A percentile compares a stretch with the other conserved stretches of the same genome.
Conservation (phyloP, 2,113 vertebrate genomes). For the Bagarius yarrelli region DNA sequence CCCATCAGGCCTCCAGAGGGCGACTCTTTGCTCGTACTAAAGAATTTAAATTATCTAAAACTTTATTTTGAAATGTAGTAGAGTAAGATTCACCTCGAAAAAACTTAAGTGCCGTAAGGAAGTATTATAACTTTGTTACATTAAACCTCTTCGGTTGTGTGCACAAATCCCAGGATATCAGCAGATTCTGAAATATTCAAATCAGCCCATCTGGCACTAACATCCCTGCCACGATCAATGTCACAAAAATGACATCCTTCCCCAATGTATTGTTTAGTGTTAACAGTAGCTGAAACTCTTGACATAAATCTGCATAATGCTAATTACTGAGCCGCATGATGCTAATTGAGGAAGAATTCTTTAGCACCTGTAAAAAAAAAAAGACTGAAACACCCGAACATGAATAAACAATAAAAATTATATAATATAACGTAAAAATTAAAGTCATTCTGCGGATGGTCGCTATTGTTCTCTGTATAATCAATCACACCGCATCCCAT, state of each 20-base stretch:
- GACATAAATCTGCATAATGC: neutral
- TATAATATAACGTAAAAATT: neutral
- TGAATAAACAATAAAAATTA: neutral
- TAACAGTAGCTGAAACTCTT: neutral
- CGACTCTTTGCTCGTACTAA: too few species aligned
- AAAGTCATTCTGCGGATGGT: too few species aligned
- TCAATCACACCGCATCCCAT: neutral
- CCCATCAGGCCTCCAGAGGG: too few species aligned
- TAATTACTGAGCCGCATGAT: neutral
- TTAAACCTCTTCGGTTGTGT: too few species aligned
- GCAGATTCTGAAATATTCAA: neutral
- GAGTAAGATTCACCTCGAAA: too few species aligned
- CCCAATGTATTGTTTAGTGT: neutral
- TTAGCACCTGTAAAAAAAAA: too few species aligned
- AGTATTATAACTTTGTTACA: too few species aligned
- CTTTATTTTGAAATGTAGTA: too few species aligned
- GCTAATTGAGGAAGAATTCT: neutral
- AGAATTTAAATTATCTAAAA: too few species aligned
- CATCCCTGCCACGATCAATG: neutral
- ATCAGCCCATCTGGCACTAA: constrained; percentile 1
- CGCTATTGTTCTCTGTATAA: neutral
- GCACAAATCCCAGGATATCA: constrained; percentile 6
- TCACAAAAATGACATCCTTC: neutral
- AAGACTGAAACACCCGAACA: neutral
- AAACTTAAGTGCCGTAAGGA: too few species aligned